phyloP scores from a whole-genome alignment of 2,888 invertebrate genomes.

The Neuroscelio doddi region DNA sequence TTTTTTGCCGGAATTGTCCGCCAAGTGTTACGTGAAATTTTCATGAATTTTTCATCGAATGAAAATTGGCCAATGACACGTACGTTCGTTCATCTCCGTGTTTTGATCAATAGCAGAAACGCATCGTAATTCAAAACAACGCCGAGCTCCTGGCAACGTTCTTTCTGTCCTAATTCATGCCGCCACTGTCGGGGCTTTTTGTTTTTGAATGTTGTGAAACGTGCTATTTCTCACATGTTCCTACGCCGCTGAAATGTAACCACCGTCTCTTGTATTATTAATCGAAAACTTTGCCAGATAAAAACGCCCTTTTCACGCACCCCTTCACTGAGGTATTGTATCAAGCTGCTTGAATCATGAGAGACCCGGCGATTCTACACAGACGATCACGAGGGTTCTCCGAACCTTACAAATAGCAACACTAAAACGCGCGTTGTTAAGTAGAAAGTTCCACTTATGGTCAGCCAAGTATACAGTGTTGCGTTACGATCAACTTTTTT shows the following conservation, averaged over 20 bases:
- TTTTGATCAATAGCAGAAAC: slow-evolving; percentile 45
- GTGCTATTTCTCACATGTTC: slow-evolving; percentile 19
- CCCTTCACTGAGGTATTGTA: slow-evolving; percentile 19
- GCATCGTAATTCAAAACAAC: slow-evolving; percentile 45
- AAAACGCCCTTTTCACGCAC: slow-evolving; percentile 7
- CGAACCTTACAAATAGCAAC: slow-evolving; percentile 28
- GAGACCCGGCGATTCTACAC: slow-evolving; percentile 26
- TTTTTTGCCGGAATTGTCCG: slow-evolving; percentile 4
- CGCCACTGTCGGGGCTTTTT: slow-evolving; percentile 21
- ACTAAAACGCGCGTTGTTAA: slow-evolving; percentile 31
- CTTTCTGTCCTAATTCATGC: slow-evolving; percentile 48
- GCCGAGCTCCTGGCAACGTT: slow-evolving; percentile 45
- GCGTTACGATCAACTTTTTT: slow-evolving; percentile 29
- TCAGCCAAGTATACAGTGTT: slow-evolving; percentile 33
- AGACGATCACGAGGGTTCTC: slow-evolving; percentile 37
- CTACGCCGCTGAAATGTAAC: slow-evolving; percentile 9
- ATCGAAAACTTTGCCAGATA: slow-evolving; percentile 7
- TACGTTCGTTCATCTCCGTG: slow-evolving; percentile 36
- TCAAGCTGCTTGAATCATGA: slow-evolving; percentile 35
- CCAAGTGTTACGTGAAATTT: slow-evolving; percentile 36
- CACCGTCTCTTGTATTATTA: slow-evolving; percentile 12
- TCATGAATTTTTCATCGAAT: slow-evolving; percentile 38
- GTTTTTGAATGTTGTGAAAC: slow-evolving; percentile 2
- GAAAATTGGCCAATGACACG: slow-evolving; percentile 44
- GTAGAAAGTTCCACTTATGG: slow-evolving; percentile 37